Evolutionary conservation across 2,113 vertebrate species (phyloP).

Genomic region (Sardina pilchardus): DNA sequence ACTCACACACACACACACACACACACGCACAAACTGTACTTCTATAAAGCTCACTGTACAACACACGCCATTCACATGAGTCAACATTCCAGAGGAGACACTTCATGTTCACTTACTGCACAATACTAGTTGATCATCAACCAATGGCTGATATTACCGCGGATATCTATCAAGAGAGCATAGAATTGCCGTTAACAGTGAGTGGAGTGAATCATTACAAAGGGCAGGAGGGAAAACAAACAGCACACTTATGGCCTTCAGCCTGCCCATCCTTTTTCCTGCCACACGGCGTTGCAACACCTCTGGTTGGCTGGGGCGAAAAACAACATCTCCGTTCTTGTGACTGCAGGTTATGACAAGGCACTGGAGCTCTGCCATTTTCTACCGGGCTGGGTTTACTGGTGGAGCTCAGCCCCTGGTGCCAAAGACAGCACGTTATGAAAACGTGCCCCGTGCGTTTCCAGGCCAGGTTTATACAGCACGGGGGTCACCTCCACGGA

Average conservation of each 20-base stretch:
- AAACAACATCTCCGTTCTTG: constrained; percentile 47
- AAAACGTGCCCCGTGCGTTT: background rate
- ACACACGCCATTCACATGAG: constrained; percentile 3
- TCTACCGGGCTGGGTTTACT: constrained; percentile 8
- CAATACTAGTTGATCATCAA: background rate
- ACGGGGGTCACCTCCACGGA: background rate
- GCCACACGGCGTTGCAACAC: constrained; percentile 21
- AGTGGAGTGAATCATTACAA: constrained; percentile 29
- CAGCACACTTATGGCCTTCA: constrained; percentile 4
- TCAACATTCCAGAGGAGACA: background rate
- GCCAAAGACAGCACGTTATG: background rate
- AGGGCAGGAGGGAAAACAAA: constrained; percentile 37
- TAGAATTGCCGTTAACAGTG: background rate
- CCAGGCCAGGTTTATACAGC: constrained; percentile 6
- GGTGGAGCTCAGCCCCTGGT: background rate
- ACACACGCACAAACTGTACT: constrained; percentile 18
- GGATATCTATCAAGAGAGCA: background rate
- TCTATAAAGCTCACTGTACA: background rate
- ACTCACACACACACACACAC: constrained; percentile 29
- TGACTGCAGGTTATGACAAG: constrained; percentile 61
- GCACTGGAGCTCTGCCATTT: constrained; percentile 47
- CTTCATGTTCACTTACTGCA: background rate
- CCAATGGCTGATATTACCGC: constrained; percentile 8
- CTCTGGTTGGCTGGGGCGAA: background rate
- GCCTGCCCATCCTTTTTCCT: constrained; percentile 34